These are phyloP conservation scores for Limnephilus auricula DNA, from an alignment of 2,888 invertebrate species.

Conservation along the genomic window DNA sequence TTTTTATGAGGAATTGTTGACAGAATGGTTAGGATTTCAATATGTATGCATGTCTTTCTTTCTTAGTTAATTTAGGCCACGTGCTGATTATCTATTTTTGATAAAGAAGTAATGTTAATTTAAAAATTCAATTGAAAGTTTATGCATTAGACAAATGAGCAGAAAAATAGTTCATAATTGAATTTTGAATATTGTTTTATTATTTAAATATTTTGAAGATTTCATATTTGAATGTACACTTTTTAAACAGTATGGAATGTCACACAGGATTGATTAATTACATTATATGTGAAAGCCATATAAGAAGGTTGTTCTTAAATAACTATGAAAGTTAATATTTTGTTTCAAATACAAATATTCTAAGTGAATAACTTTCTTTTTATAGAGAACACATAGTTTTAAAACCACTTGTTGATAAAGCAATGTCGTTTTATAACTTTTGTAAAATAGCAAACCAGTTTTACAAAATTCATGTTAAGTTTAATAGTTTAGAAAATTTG, in stretches of 20 bases:
- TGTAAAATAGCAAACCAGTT: no score
- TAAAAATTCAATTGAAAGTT: no score
- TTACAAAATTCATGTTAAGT: no score
- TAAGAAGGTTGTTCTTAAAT: no score
- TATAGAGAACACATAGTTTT: not conserved
- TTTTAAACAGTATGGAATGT: not conserved
- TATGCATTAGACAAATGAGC: not conserved
- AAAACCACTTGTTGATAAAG: not conserved
- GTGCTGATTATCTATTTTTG: not conserved
- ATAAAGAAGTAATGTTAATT: not conserved
- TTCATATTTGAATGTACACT: not conserved
- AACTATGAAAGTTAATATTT: no score
- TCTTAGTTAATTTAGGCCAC: not conserved
- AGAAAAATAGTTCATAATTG: not conserved
- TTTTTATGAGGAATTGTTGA: constrained; percentile 36
- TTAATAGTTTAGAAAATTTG: no score
- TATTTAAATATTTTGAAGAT: no score
- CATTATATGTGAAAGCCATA: no score
- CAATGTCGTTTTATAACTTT: no score
- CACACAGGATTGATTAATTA: not conserved
- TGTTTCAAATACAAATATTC: not conserved
- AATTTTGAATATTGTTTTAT: no score
- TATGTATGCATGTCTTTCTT: not conserved
- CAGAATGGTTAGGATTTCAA: constrained; percentile 35
- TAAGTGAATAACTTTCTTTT: not conserved